Base-by-base conservation (phyloP, 2,888 invertebrate genomes). In the Branchellion lobata region DNA sequence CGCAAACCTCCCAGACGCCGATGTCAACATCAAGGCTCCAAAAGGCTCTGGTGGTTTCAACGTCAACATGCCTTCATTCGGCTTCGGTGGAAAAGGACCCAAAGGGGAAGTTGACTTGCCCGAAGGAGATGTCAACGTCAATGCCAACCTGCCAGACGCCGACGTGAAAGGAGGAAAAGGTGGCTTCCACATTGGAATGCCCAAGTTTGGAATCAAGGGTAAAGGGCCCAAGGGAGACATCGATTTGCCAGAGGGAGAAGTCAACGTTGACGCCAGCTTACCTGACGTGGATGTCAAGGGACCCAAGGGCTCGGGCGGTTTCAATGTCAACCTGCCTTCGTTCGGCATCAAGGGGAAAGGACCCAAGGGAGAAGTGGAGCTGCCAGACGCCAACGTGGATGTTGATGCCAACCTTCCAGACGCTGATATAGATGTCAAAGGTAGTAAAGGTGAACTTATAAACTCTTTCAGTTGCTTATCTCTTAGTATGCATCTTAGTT, bases 121-220 rank as follows among this genome's bases (percentile, higher is more conserved):
- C 2, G 47, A 51, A 71, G 79, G 79, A 31, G 72, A 47, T 29
- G 34, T 79, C 24, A 36, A 72, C 21, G 47, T 51, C 0, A 27
- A 61, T 29, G 74, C 5, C 11, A 47, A 76, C 14, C 76, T 76
- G 51, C 76, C 76, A 51, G 79, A 79, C 33, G 79, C 34, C 1
- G 79, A 79, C 57, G 47, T 47, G 2, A 73, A 73, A 47, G 78
- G 40, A 21, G 74, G 79, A 24, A 51, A 79, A 79, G 47, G 71
- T 27, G 78, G 78, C 27, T 68, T 78, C 27, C 68, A 78, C 21
- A 68, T 78, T 51, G 65, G 65, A 14, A 8, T n/a, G 29, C 65
- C 65, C 65, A 65, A n/a, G 8, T n/a, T 65, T n/a, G 11, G 40
- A 24, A 74, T 78, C 2, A 78, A 71, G 34, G 61, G 61, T 27